phyloP scores from a whole-genome alignment of 2,888 invertebrate genomes.

The Drosophila colorata region DNA sequence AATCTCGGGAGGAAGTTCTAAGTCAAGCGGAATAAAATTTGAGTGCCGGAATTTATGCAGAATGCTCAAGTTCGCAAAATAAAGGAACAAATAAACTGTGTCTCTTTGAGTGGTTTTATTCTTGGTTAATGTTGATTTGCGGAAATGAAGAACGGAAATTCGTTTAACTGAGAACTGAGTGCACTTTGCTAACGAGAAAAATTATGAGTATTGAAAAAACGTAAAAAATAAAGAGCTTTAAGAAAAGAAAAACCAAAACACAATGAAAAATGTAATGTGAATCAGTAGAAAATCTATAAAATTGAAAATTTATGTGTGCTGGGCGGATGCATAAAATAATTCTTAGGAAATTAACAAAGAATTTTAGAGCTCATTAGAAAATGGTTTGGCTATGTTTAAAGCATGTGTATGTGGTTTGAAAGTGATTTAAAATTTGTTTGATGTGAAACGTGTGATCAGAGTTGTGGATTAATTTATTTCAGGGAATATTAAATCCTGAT shows the following conservation, averaged over 20 bases:
- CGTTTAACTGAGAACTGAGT: slow-evolving; percentile 13
- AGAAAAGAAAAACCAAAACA: neutral
- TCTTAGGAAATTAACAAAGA: neutral
- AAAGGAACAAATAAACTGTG: slow-evolving; percentile 14
- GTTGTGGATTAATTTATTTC: too few relatives aligned
- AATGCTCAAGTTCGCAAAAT: slow-evolving; percentile 4
- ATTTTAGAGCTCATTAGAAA: neutral
- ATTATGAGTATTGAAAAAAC: slow-evolving; percentile 5
- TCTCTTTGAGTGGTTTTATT: slow-evolving; percentile 9
- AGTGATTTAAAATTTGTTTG: neutral
- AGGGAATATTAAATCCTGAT: too few relatives aligned
- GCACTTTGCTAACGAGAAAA: slow-evolving; percentile 6
- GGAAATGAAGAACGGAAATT: slow-evolving; percentile 26
- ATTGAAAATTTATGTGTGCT: neutral
- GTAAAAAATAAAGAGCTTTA: neutral
- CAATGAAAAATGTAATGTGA: neutral
- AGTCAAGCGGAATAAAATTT: slow-evolving; percentile 23
- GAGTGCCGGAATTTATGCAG: slow-evolving; percentile 15
- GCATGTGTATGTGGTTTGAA: too few relatives aligned
- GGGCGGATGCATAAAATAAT: neutral
- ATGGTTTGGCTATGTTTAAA: neutral
- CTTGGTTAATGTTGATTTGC: slow-evolving; percentile 13
- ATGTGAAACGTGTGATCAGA: too few relatives aligned
- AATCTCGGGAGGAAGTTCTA: slow-evolving; percentile 38
- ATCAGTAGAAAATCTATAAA: neutral